A percentile compares a stretch with the other conserved stretches of the same genome.
Evolutionary conservation across 1,140 invertebrate genomes (phyloP).

Genomic region (Apis laboriosa): DNA sequence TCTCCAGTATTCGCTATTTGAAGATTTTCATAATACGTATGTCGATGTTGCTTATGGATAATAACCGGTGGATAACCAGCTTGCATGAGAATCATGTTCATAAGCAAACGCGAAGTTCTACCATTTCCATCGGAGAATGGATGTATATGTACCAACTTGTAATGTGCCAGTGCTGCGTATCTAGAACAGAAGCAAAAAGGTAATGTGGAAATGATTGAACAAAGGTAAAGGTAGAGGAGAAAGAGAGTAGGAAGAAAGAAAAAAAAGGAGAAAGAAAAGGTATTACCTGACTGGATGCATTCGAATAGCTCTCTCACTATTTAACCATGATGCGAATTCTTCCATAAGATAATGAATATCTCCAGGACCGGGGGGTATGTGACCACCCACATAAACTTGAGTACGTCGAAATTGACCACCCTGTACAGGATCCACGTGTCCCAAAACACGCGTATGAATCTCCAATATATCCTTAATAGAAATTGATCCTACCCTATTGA

Average conservation of each 20-base stretch:
- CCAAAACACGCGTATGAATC: constrained; percentile 95
- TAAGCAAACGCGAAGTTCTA: constrained; percentile 94
- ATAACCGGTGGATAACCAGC: constrained; percentile 98
- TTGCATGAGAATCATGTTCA: constrained; percentile 99
- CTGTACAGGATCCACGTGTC: constrained; percentile 94
- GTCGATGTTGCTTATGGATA: constrained; percentile 94
- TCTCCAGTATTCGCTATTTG: constrained; percentile 96
- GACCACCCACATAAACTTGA: constrained; percentile 96
- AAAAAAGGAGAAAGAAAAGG: background rate
- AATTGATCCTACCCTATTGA: constrained; percentile 83
- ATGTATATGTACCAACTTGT: constrained; percentile 97
- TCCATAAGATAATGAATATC: constrained; percentile 92
- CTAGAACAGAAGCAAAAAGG: constrained; percentile 76
- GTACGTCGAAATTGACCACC: constrained; percentile 91
- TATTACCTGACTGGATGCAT: constrained; percentile 92
- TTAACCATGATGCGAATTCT: constrained; percentile 94
- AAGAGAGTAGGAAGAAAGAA: background rate
- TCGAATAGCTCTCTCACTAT: constrained; percentile 91
- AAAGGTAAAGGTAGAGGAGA: background rate
- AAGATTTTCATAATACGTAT: constrained; percentile 92
- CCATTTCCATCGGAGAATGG: constrained; percentile 97
- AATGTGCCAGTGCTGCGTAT: constrained; percentile 96
- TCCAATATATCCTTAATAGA: constrained; percentile 93
- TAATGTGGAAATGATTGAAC: background rate
- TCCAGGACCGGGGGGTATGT: constrained; percentile 92